These are phyloP conservation scores for Nymphalis io DNA, from an alignment of 1,140 invertebrate species.

Conservation along the genomic window DNA sequence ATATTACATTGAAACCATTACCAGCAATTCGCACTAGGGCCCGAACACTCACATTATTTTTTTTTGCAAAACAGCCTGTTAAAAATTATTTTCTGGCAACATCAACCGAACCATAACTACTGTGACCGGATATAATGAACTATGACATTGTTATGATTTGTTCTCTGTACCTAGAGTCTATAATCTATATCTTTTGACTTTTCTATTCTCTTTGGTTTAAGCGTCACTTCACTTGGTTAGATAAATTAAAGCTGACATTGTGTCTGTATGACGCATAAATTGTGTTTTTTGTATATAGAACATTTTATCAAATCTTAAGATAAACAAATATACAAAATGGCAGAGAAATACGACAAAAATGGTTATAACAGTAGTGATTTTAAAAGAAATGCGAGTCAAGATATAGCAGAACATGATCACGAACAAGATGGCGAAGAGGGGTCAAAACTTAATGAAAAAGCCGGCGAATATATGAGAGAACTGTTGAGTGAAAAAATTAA, in stretches of 20 bases:
- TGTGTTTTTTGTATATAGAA: constrained; percentile 7
- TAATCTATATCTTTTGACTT: constrained; percentile 2
- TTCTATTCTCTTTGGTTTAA: not conserved
- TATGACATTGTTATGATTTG: not conserved
- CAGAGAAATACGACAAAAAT: constrained; percentile 71
- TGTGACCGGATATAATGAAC: no score
- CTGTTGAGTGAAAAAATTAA: constrained; percentile 87
- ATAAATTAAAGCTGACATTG: not conserved
- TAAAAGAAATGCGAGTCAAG: constrained; percentile 75
- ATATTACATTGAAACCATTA: no score
- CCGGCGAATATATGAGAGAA: constrained; percentile 88
- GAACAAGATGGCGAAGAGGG: constrained; percentile 80
- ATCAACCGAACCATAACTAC: no score
- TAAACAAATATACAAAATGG: constrained; percentile 45
- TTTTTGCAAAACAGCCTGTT: no score
- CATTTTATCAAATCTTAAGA: not conserved
- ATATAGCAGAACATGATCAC: constrained; percentile 42
- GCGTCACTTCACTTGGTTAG: constrained; percentile 2
- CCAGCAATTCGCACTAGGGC: no score
- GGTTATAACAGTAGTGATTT: constrained; percentile 82
- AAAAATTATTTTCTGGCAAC: no score
- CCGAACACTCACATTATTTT: no score
- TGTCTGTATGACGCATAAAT: constrained; percentile 7
- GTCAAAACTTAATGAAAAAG: constrained; percentile 83
- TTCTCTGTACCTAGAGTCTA: not conserved